Evolutionary conservation across 2,113 vertebrate species (phyloP), one percentile per base, ranked within the genome.

Genomic region (Raja brachyura): DNA sequence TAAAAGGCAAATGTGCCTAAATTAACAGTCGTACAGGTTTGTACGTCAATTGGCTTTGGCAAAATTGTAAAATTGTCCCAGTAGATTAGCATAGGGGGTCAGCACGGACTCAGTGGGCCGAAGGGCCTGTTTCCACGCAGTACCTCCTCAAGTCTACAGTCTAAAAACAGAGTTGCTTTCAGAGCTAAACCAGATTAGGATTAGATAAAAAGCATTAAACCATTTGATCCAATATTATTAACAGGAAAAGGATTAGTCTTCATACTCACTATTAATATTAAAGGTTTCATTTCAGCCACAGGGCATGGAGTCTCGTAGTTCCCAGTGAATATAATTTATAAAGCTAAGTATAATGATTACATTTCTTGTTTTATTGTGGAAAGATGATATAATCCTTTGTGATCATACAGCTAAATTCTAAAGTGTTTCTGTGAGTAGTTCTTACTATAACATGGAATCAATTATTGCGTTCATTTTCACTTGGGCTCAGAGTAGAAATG

Each of bases 201-300:
- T 86, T 63, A 61, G 83, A 85, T 63, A 14, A 86, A 86, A 13
- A 63, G 59, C 83, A 88, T 88, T 88, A n/a, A 88, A 61, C 28
- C 59, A 33, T 66, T 88, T 88, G 83, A 63, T 63, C 63, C n/a
- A 88, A 61, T 0, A 14, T 88, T 88, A 88, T 88, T 88, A 88
- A 31, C n/a, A 88, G 59, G 83, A 88, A 88, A 88, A 61, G 16
- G 83, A 88, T 88, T 88, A 31, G 59, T 66, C 83, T 10, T 61
- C 56, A n/a, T 61, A 22, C 56, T 88, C 13, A 63, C 59, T 16
- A 66, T 31, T 88, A 31, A 88, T 63, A 63, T 66, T 63, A 88
- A 86, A 88, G 31, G 59, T 66, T 63, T 7, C 28, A 31, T 88
- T 63, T 63, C 10, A 63, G 20, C 59, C 14, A 3, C 5, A 66